These are phyloP conservation scores for Siniperca chuatsi DNA, from an alignment of 2,113 vertebrate genomes.

Conservation along the genomic window DNA sequence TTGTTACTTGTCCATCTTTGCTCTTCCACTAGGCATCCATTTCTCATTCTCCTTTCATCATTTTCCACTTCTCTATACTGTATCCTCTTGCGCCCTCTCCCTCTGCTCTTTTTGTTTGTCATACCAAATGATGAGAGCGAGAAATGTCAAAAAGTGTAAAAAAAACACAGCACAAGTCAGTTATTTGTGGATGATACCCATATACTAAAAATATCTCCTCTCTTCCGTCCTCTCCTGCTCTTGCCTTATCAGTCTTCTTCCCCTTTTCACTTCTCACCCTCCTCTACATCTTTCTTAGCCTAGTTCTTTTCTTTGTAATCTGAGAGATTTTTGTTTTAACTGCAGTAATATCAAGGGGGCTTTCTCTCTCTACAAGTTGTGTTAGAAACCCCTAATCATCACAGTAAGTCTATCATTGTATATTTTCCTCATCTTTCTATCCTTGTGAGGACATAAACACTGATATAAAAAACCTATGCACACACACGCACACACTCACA, in stretches of 20 bases:
- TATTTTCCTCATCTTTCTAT: background rate
- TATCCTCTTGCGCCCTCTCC: background rate
- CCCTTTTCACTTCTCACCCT: background rate
- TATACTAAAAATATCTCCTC: background rate
- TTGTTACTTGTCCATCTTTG: slow-evolving; percentile 22
- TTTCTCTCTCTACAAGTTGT: background rate
- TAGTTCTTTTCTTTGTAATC: background rate
- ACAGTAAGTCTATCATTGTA: background rate
- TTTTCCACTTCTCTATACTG: slow-evolving; percentile 7
- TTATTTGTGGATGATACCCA: background rate
- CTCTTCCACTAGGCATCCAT: slow-evolving; percentile 32
- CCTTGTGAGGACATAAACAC: background rate
- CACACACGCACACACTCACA: slow-evolving; percentile 1
- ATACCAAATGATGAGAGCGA: background rate
- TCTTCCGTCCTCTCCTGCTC: background rate
- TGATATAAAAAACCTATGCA: background rate
- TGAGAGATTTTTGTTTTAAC: background rate
- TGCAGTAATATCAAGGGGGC: background rate
- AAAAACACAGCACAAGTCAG: background rate
- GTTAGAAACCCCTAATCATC: background rate
- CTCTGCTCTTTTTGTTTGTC: slow-evolving; percentile 26
- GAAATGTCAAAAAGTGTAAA: background rate
- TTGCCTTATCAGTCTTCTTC: background rate
- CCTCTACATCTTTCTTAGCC: background rate
- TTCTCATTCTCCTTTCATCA: slow-evolving; percentile 44